Percentiles rank a stretch among this genome's conserved stretches.
phyloP scores from a whole-genome alignment of 2,888 invertebrate genomes.

The Formica aserva region DNA sequence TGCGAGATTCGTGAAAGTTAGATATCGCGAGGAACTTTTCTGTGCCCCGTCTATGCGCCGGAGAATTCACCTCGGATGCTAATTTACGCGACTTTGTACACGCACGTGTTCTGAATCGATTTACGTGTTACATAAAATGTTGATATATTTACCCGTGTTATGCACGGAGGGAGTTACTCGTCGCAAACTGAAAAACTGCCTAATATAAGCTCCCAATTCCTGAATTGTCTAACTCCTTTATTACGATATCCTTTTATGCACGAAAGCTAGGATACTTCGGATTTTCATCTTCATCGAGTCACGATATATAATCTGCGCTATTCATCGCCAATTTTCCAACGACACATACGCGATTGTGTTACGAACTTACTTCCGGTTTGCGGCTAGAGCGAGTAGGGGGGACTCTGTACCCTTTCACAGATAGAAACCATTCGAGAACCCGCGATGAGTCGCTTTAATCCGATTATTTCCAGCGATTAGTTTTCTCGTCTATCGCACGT shows the following conservation, averaged over 20 bases:
- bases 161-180: not conserved
- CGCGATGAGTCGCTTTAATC: conserved; percentile 71
- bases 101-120: conserved; percentile 27
- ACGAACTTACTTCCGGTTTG: conserved; percentile 21
- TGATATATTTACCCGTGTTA: not conserved
- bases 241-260: conserved; percentile 1
- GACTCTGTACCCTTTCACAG: conserved; percentile 11
- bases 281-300: conserved; percentile 3
- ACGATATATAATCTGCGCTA: not conserved
- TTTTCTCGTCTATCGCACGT: conserved; percentile 66
- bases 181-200: not conserved
- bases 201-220: not conserved
- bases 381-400: not conserved
- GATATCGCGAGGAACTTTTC: conserved; percentile 42
- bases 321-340: conserved; percentile 25
- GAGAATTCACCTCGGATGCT: conserved; percentile 27
- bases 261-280: not conserved
- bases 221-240: not conserved
- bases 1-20: conserved; percentile 41
- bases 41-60: not conserved
- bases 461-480: conserved; percentile 77
- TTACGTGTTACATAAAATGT: not conserved
- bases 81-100: conserved; percentile 34
- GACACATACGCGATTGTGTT: not conserved
- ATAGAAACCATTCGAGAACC: conserved; percentile 30